Evolutionary conservation across 2,797 vertebrate species (phyloP).

Genomic region (Arnoldichthys spilopterus): DNA sequence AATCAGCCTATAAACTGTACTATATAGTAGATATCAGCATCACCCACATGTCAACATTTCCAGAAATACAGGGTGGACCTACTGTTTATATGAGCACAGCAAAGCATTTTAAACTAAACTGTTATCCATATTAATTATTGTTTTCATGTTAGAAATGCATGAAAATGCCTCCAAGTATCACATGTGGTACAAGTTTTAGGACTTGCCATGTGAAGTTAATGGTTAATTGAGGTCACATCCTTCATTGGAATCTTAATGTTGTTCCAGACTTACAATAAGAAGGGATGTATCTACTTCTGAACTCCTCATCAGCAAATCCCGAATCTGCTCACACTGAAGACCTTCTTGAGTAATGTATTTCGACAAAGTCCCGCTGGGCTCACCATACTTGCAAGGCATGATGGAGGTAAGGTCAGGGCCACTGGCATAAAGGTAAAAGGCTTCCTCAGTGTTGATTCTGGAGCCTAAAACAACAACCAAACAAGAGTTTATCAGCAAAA

Average conservation of each 20-base stretch:
- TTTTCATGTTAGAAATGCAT: no score
- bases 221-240: not conserved
- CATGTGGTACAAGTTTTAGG: no score
- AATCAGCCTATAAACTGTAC: no score
- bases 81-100: no score
- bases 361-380: conserved; percentile 79
- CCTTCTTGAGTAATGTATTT: conserved; percentile 90
- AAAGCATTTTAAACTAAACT: no score
- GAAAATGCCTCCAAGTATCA: no score
- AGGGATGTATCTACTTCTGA: conserved; percentile 84
- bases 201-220: no score
- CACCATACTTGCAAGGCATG: conserved; percentile 97
- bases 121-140: no score
- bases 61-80: no score
- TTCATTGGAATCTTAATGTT: no score
- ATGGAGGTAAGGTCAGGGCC: conserved; percentile 93
- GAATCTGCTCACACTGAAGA: conserved; percentile 85
- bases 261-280: conserved; percentile 84
- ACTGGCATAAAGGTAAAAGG: conserved; percentile 90
- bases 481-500: not conserved
- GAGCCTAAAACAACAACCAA: conserved; percentile 78
- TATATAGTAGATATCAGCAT: no score
- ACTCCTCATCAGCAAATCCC: conserved; percentile 89
- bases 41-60: no score
- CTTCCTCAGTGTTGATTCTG: conserved; percentile 88